A percentile compares a stretch with the other conserved stretches of the same genome.
Conservation (phyloP, 2,113 vertebrate genomes). For the Campylorhamphus procurvoides region DNA sequence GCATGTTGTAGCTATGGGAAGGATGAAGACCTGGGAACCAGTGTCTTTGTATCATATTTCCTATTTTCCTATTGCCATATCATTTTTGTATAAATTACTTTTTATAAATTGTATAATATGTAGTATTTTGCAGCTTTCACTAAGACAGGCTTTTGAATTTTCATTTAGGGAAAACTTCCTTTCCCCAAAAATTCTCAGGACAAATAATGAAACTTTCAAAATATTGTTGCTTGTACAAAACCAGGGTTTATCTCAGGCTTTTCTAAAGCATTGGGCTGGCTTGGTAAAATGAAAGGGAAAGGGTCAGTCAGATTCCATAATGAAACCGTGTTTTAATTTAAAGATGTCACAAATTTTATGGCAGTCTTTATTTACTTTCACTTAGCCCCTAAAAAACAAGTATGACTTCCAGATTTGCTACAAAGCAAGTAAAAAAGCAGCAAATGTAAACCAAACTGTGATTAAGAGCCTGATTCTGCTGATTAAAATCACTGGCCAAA, state of each 20-base stretch:
- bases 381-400: neutral
- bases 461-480: constrained; percentile 36
- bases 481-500: constrained; percentile 53
- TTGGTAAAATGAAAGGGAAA: neutral
- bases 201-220: neutral
- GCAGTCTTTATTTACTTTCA: constrained; percentile 41
- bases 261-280: neutral
- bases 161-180: neutral
- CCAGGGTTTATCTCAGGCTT: neutral
- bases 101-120: neutral
- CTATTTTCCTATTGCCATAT: neutral
- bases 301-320: neutral
- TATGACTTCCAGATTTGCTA: constrained; percentile 39
- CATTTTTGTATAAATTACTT: neutral
- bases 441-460: constrained; percentile 45
- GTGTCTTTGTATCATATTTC: neutral
- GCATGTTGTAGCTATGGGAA: neutral
- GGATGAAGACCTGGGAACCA: neutral
- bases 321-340: constrained; percentile 37
- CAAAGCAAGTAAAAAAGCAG: constrained; percentile 28
- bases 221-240: neutral
- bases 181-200: neutral
- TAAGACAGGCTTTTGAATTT: neutral
- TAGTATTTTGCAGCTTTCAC: neutral
- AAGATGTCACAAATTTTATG: constrained; percentile 32